phyloP scores from a whole-genome alignment of 1,140 invertebrate genomes.

The Trichomalopsis sarcophagae region DNA sequence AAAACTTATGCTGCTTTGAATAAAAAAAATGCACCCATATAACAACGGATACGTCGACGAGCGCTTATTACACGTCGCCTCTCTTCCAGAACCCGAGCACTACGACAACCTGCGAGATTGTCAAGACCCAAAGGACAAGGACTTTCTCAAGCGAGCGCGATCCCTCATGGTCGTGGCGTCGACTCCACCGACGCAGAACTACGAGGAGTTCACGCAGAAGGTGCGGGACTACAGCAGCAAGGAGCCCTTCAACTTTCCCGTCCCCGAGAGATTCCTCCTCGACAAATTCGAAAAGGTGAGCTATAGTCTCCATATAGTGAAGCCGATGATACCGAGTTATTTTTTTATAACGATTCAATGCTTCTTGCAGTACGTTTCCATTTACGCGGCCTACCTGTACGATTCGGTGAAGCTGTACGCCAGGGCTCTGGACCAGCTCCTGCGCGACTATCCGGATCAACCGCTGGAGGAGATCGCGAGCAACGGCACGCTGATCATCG shows the following conservation, averaged over 20 bases:
- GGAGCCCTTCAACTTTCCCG: conserved; percentile 84
- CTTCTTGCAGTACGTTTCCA: conserved; percentile 85
- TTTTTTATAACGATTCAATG: neutral
- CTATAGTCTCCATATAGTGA: neutral
- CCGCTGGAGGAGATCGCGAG: conserved; percentile 83
- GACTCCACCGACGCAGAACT: conserved; percentile 84
- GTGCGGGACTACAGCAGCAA: conserved; percentile 85
- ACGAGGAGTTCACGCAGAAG: conserved; percentile 84
- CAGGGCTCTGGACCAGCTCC: conserved; percentile 84
- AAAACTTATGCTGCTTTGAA: neutral
- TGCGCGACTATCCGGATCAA: conserved; percentile 78
- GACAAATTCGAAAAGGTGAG: conserved; percentile 77
- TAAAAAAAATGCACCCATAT: conserved; percentile 14
- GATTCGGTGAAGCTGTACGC: conserved; percentile 96
- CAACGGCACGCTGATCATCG: conserved; percentile 86
- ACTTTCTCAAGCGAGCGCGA: conserved; percentile 82
- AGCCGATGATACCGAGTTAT: neutral
- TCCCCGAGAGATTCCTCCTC: conserved; percentile 69
- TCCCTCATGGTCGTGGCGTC: conserved; percentile 91
- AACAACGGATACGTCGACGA: neutral
- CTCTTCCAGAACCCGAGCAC: conserved; percentile 74
- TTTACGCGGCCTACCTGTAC: conserved; percentile 96
- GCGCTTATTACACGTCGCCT: neutral
- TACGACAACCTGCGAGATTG: conserved; percentile 78
- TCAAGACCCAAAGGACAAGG: conserved; percentile 78